Percentiles rank a stretch among this genome's conserved stretches.
These are phyloP conservation scores for Cariama cristata DNA, from an alignment of 2,113 vertebrate genomes.

Conservation along the genomic window DNA sequence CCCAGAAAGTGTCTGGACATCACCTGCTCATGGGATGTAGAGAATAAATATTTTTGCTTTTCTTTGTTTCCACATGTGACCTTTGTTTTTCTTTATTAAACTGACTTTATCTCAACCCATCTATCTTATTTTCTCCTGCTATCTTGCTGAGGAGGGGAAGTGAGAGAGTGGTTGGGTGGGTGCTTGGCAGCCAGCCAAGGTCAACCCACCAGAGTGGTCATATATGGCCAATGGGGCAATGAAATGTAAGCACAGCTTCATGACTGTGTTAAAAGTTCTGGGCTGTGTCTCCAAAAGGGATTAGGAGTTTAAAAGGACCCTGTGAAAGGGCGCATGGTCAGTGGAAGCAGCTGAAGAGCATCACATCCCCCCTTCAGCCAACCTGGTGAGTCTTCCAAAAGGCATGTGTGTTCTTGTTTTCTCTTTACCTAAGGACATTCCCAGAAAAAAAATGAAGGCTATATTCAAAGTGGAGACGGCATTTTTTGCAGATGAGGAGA, in stretches of 20 bases:
- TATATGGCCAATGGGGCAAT: background rate
- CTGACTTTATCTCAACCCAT: background rate
- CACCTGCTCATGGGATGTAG: background rate
- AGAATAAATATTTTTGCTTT: background rate
- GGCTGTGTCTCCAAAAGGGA: background rate
- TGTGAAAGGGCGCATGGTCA: background rate
- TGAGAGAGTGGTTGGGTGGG: background rate
- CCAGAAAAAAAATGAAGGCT: background rate
- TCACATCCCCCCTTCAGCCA: background rate
- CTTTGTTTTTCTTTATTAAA: background rate
- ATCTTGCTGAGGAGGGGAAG: background rate
- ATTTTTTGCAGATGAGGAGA: background rate
- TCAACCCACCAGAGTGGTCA: background rate
- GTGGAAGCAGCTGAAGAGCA: background rate
- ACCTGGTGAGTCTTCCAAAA: background rate
- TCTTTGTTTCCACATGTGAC: background rate
- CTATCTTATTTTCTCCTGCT: background rate
- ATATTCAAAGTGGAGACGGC: background rate
- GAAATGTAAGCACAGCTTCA: background rate
- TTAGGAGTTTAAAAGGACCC: background rate
- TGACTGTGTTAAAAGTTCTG: background rate
- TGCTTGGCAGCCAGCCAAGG: background rate
- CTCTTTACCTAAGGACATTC: background rate
- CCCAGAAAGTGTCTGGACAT: background rate
- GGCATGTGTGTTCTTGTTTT: background rate